Evolutionary conservation across 2,113 vertebrate genomes (phyloP), one percentile per base, ranked within the genome.

Genomic region (Bambusicola thoracicus): DNA sequence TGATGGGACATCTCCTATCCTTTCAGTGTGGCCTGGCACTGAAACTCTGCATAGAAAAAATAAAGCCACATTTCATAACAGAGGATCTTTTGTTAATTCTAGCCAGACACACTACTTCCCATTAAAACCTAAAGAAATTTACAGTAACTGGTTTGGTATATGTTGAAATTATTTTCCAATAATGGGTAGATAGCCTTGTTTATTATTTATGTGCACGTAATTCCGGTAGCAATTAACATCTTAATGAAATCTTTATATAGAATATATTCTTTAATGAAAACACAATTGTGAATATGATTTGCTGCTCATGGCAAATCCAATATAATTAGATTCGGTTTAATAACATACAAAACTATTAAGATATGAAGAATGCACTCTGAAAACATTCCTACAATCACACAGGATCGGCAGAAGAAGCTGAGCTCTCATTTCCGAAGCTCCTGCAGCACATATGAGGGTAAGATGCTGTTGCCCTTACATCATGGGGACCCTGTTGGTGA

Each of bases 311-410:
- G 94, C 53, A 97, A 96, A 87, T 75, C 79, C 73, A 96, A 96
- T 89, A 90, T 95, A 97, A 97, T 96, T 92, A 95, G 65, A 94
- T 92, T 40, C 66, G 92, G 73, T 82, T 74, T 97, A 90, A 87
- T 91, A 92, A 81, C 2, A 1, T 88, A 70, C 69, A 74, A 79
- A 94, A 86, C 55, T 89, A 93, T 97, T 95, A 97, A 95, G 58
- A 87, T 94, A 87, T 70, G 63, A 97, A 97, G 65, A 97, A 96
- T 89, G 74, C 79, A 82, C 55, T 62, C 69, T 89, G 46, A 96
- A 92, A 91, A 89, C 69, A 48, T 90, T 93, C 77, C 51, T 66
- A 8, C 89, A 90, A 85, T 86, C 72, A 65, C 89, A 92, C 10
- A 86, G 62, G 65, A 73, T 78, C 86, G 75, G 65, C 66, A 92